Conservation (phyloP, 2,113 vertebrate species). For the Athene noctua region DNA sequence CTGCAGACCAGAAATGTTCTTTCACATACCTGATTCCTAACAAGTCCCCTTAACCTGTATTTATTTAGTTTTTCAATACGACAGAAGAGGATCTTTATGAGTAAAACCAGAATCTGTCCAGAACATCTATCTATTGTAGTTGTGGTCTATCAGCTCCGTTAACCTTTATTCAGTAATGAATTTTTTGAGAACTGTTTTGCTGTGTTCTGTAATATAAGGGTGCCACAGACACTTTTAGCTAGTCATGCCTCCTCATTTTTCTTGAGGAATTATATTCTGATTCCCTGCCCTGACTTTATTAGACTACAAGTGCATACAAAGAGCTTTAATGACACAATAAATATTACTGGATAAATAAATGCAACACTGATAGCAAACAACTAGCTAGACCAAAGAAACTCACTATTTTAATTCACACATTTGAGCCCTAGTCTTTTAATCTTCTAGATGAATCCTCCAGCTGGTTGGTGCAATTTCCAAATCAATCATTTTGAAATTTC, state of each 20-base stretch:
- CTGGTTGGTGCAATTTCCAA: not conserved
- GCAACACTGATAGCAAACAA: not conserved
- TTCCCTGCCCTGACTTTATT: not conserved
- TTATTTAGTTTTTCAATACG: not conserved
- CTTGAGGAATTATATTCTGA: not conserved
- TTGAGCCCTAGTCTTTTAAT: not conserved
- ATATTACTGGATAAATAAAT: not conserved
- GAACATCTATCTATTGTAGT: not conserved
- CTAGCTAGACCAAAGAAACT: not conserved
- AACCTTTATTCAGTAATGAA: not conserved
- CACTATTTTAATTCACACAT: not conserved
- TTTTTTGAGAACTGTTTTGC: not conserved
- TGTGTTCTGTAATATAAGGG: not conserved
- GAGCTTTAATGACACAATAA: not conserved
- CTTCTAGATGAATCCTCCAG: not conserved
- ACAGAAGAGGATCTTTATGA: not conserved
- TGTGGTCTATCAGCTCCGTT: not conserved
- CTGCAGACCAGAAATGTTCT: not conserved
- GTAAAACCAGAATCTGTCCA: not conserved
- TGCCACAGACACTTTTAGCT: not conserved
- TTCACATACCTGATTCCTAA: not conserved
- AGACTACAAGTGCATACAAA: not conserved
- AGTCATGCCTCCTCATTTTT: not conserved
- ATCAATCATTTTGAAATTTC: not conserved
- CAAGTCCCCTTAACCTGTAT: not conserved